phyloP scores from a whole-genome alignment of 2,888 invertebrate species.

The Dioctria rufipes region DNA sequence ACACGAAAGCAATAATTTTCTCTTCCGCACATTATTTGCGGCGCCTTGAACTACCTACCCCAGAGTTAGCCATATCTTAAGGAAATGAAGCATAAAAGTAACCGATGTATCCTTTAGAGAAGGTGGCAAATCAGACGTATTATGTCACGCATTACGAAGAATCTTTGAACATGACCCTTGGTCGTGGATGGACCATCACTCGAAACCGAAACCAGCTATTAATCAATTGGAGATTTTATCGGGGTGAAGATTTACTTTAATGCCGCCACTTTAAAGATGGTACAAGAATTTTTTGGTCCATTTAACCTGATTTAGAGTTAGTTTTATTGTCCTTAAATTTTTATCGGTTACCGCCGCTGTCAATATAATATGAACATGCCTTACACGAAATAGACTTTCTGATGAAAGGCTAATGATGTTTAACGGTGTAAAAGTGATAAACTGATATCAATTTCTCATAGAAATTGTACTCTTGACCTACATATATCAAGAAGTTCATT shows the following conservation, averaged over 20 bases:
- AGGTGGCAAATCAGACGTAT: constrained; percentile 18
- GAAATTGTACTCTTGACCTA: neutral
- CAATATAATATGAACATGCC: neutral
- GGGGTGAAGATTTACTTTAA: neutral
- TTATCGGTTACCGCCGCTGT: neutral
- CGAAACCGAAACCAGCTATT: neutral
- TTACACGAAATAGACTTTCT: constrained; percentile 21
- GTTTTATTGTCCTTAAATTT: neutral
- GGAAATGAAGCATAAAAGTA: constrained; percentile 37
- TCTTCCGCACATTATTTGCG: no score
- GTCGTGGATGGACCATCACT: neutral
- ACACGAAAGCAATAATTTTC: no score
- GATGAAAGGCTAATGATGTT: constrained; percentile 28
- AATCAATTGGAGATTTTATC: constrained; percentile 31
- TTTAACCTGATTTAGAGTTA: constrained; percentile 30
- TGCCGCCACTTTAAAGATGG: constrained; percentile 30
- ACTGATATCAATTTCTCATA: neutral
- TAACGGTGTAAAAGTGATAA: constrained; percentile 37
- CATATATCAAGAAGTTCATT: no score
- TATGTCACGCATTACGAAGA: constrained; percentile 41
- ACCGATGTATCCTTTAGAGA: constrained; percentile 36
- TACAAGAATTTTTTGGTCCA: constrained; percentile 17
- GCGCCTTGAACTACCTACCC: no score
- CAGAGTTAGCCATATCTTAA: neutral
- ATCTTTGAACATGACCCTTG: constrained; percentile 24